Base-by-base conservation (phyloP, 2,888 invertebrate genomes). In the Patella pellucida region DNA sequence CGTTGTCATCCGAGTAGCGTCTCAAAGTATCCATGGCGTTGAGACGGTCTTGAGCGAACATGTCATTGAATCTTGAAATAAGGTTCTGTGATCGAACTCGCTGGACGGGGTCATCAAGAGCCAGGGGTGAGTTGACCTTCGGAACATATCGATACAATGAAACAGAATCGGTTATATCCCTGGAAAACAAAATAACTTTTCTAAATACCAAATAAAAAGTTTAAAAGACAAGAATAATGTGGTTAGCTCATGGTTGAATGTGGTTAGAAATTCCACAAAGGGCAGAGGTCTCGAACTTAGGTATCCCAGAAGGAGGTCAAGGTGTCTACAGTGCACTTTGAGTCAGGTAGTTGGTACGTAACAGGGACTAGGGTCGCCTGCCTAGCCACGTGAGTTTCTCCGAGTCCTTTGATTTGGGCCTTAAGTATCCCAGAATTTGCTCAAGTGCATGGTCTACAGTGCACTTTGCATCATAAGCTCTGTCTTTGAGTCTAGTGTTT, bases 1-100 rank as follows among this genome's bases (percentile, higher is more conserved):
- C 91, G 73, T 89, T 85, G 80, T 91, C 90, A 76, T 89, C 87
- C 4, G 86, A 87, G 80, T 88, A 90, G 19, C 85, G 81, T 31
- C 90, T 80, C 51, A 91, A 85, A 1, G 87, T 90, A 78, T 90
- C 90, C 89, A 91, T 88, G 73, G 91, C 90, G 78, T 89, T 88
- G 2, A 90, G 85, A 12, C 91, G 86, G 70, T 90, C 89, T 76
- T 86, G 85, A 50, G 88, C 85, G 79, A 89, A 91, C 85, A 90
- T 85, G 82, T 91, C 90, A 76, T 90, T 90, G 85, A 88, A 91
- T 54, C 90, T 86, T 4, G 87, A 83, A 71, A 90, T 85, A 56
- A 89, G 83, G 78, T 86, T 89, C 77, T 86, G 87, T 82, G 91
- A 90, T 31, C 90, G 84, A 51, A 89, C 86, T 56, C 88, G 83